These are phyloP conservation scores for Frieseomelitta varia DNA, from an alignment of 1,140 invertebrate genomes.

Conservation along the genomic window DNA sequence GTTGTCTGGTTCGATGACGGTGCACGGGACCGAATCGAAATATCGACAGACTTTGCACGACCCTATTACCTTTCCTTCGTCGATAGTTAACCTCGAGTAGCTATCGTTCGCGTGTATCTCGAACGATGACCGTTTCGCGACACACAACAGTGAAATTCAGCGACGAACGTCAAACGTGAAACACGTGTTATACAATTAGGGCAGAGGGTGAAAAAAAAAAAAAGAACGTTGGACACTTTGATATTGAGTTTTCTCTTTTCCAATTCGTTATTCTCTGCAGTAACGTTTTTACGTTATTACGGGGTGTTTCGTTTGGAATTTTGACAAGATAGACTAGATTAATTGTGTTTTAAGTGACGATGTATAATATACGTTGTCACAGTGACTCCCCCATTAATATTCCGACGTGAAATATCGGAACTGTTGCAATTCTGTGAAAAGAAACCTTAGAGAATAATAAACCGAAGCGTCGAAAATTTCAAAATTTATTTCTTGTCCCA, in stretches of 20 bases:
- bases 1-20: slow-evolving; percentile 29
- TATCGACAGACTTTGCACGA: slow-evolving; percentile 26
- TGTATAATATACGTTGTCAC: no score
- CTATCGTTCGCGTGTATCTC: not conserved
- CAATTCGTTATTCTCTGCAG: not conserved
- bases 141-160: not conserved
- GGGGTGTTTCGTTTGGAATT: no score
- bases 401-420: no score
- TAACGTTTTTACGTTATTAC: no score
- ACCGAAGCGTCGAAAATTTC: no score
- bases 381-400: no score
- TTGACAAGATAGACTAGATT: no score
- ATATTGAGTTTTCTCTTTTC: not conserved
- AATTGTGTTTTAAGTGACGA: no score
- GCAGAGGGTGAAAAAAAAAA: not conserved
- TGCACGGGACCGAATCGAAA: slow-evolving; percentile 27
- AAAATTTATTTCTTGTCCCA: no score
- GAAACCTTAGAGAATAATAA: no score
- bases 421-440: no score
- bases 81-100: slow-evolving; percentile 9
- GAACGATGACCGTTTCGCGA: not conserved
- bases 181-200: not conserved
- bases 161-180: not conserved
- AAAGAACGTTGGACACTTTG: no score
- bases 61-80: slow-evolving; percentile 9